phyloP scores from a whole-genome alignment of 2,113 vertebrate species.

The Lipophrys pholis region DNA sequence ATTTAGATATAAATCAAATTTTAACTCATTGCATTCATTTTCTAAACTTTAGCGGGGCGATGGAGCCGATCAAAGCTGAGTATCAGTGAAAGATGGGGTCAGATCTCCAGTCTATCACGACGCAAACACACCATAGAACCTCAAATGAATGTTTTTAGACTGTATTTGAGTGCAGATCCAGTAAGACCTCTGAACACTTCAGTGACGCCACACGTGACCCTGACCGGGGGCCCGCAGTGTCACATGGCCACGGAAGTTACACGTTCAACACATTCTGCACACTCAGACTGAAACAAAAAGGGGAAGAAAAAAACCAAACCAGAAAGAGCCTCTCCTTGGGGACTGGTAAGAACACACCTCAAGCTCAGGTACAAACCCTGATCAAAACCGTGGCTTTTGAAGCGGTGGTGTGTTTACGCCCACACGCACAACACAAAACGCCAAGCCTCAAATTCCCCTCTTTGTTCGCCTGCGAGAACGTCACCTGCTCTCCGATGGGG shows the following conservation, averaged over 20 bases:
- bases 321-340: conserved; percentile 36
- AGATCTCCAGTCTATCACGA: too few relatives aligned
- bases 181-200: neutral
- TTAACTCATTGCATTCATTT: too few relatives aligned
- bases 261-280: conserved; percentile 17
- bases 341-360: conserved; percentile 58
- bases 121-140: too few relatives aligned
- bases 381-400: conserved; percentile 38
- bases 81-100: too few relatives aligned
- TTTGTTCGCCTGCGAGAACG: conserved; percentile 51
- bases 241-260: conserved; percentile 10
- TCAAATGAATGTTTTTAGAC: too few relatives aligned
- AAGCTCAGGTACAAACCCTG: conserved; percentile 50
- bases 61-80: too few relatives aligned
- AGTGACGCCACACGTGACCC: conserved; percentile 38
- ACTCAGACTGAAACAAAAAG: conserved; percentile 21
- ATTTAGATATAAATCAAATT: too few relatives aligned
- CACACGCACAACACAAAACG: conserved; percentile 27
- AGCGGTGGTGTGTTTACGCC: conserved; percentile 13
- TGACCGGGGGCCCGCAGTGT: conserved; percentile 22
- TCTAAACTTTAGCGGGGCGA: too few relatives aligned
- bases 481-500: conserved; percentile 14
- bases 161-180: too few relatives aligned
- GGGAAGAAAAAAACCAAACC: too few relatives aligned
- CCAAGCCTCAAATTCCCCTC: conserved; percentile 52